Evolutionary conservation across 1,140 invertebrate species (phyloP).

Genomic region (Stenopsyche tienmushanensis): DNA sequence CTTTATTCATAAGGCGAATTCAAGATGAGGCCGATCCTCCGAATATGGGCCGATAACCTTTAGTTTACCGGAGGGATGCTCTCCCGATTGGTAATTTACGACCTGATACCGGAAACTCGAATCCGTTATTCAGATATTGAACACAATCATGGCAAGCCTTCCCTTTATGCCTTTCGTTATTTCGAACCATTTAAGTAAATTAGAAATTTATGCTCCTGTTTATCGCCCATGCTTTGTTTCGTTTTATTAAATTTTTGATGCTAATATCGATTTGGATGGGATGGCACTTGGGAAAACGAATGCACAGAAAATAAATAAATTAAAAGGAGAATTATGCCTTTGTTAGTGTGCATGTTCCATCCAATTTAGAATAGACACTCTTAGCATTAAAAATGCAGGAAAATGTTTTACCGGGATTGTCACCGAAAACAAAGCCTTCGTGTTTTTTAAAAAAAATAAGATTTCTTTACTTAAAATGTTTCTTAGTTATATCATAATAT

Average conservation of each 20-base stretch:
- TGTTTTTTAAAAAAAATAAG: too few relatives aligned
- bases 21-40: not conserved
- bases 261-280: too few relatives aligned
- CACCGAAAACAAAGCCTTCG: too few relatives aligned
- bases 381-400: too few relatives aligned
- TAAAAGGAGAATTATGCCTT: too few relatives aligned
- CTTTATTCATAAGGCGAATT: slow-evolving; percentile 1
- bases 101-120: slow-evolving; percentile 1
- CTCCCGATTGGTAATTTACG: not conserved
- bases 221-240: not conserved
- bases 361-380: too few relatives aligned
- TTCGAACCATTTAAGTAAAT: not conserved
- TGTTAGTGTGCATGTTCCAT: too few relatives aligned
- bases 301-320: too few relatives aligned
- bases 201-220: not conserved
- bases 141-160: not conserved
- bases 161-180: not conserved
- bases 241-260: not conserved
- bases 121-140: slow-evolving; percentile 1
- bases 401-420: too few relatives aligned
- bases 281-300: too few relatives aligned
- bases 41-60: not conserved
- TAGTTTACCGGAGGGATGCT: not conserved
- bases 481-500: too few relatives aligned
- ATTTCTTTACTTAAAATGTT: too few relatives aligned